phyloP scores from a whole-genome alignment of 2,113 vertebrate species.

The Cynopterus brachyotis region DNA sequence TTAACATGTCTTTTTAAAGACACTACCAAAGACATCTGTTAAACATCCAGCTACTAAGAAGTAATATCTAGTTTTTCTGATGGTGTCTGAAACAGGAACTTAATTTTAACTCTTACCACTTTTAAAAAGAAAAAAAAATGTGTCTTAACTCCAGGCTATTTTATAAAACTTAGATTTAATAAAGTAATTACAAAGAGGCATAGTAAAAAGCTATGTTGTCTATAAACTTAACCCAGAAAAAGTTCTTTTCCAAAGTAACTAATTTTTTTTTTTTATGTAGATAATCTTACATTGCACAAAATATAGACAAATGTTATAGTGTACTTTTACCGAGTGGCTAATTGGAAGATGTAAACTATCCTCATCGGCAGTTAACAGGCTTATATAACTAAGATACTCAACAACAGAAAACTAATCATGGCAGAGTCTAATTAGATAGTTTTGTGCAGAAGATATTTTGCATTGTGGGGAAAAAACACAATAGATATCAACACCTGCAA shows the following conservation, averaged over 20 bases:
- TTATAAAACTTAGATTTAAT: background rate
- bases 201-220: background rate
- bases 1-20: background rate
- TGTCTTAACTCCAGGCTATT: background rate
- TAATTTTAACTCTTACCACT: background rate
- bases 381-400: slow-evolving; percentile 72
- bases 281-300: background rate
- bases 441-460: slow-evolving; percentile 43
- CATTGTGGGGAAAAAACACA: background rate
- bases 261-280: background rate
- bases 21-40: background rate
- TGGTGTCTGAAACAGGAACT: background rate
- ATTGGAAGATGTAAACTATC: slow-evolving; percentile 79
- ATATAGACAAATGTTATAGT: slow-evolving; percentile 79
- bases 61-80: background rate
- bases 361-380: slow-evolving; percentile 83
- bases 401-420: slow-evolving; percentile 79
- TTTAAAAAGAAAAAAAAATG: background rate
- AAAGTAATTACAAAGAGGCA: background rate
- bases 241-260: background rate
- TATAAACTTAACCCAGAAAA: background rate
- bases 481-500: slow-evolving; percentile 40
- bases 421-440: slow-evolving; percentile 81
- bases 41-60: background rate
- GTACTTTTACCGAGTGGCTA: slow-evolving; percentile 79